Evolutionary conservation across 2,888 invertebrate species (phyloP).

Genomic region (Oscheius myriophilus): DNA sequence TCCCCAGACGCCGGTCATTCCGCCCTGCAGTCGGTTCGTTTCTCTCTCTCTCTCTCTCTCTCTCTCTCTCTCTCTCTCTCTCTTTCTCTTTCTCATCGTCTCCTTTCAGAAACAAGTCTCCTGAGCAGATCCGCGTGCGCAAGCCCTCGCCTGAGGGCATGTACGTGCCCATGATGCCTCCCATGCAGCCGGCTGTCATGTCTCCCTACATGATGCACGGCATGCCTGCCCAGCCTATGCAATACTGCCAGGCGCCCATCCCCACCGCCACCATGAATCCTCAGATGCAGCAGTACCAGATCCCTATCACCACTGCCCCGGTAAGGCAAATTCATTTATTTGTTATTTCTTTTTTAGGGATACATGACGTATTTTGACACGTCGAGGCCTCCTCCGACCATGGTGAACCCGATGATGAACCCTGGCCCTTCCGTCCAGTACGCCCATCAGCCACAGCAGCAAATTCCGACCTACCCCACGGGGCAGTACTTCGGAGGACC

Average conservation of each 20-base stretch:
- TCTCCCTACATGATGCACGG: not conserved
- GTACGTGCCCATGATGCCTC: conserved; percentile 5
- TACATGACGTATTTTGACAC: conserved; percentile 31
- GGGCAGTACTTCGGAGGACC: conserved; percentile 23
- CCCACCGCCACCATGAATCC: not conserved
- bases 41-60: not conserved
- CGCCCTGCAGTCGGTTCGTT: conserved; percentile 15
- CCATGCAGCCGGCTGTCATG: not conserved
- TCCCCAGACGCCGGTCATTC: conserved; percentile 15
- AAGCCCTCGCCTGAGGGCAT: conserved; percentile 24
- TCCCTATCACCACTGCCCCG: not conserved
- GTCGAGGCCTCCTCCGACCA: conserved; percentile 28
- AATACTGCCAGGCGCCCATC: not conserved
- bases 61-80: not conserved
- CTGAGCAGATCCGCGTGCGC: conserved; percentile 28
- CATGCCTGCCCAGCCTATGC: conserved; percentile 2
- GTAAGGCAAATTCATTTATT: not conserved
- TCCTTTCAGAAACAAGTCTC: conserved; percentile 27
- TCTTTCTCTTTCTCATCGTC: not conserved
- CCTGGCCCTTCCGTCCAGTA: conserved; percentile 5
- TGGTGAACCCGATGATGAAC: not conserved
- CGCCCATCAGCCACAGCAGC: conserved; percentile 1
- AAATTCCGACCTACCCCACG: conserved; percentile 13
- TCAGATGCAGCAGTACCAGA: conserved; percentile 3
- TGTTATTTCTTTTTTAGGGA: conserved; percentile 9